Evolutionary conservation across 1,140 invertebrate genomes (phyloP), one percentile per base, ranked within the genome.

Genomic region (Acyrthosiphon pisum): DNA sequence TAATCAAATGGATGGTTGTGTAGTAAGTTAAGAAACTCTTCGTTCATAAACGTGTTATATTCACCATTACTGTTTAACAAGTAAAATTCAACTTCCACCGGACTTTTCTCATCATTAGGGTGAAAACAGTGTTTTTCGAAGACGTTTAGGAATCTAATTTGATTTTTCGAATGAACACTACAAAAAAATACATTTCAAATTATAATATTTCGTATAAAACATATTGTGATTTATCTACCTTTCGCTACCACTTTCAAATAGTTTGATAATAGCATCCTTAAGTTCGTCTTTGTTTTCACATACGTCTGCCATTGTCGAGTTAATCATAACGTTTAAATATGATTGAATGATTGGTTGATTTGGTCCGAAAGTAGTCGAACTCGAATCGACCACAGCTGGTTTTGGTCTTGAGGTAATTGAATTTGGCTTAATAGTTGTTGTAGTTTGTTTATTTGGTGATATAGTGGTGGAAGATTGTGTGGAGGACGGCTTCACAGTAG

Each of bases 251-350:
- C 91, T 93, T 84, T 93, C 81, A 83, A 93, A 93, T 4, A 93
- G 41, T 56, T 93, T 93, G n/a, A 93, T 83, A n/a, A 93, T 93
- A 41, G 91, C 91, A 86, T 48, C 48, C 23, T 93, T 93, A 23
- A 93, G 30, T n/a, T 93, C 81, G 11, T 93, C 91, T 83, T 53
- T 44, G 26, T 56, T 92, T 8, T 60, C 83, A 14, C 83, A 93
- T 53, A 91, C 7, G 6, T 93, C 84, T 35, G 48, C 41, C 35
- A 46, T 83, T 30, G 81, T 89, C 14, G 92, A 93, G 37, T 93
- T 93, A 41, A 93, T 37, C 35, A 81, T 18, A 18, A 93, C 0
- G 44, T 86, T 84, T 30, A 93, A 86, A 23, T 53, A 93, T 41
- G 81, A 56, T 60, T 91, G 89, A 56, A n/a, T 35, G 37, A 60